A percentile compares a stretch with the other conserved stretches of the same genome.
Conservation (phyloP, 1,140 invertebrate genomes). For the Subanguina moxae region DNA sequence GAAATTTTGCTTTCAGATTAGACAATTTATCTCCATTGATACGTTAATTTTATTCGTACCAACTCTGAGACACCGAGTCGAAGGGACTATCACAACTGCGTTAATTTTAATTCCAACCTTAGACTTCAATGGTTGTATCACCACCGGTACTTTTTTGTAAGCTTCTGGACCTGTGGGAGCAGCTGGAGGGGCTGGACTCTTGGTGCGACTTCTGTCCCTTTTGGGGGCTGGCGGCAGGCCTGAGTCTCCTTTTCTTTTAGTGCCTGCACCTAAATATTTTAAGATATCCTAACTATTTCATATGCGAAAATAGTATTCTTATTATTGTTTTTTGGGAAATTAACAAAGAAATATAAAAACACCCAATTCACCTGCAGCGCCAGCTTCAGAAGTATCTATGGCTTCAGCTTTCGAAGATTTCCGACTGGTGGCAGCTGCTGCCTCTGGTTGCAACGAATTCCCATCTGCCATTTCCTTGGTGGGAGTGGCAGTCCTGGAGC, state of each 20-base stretch:
- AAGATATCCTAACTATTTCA: too few species aligned
- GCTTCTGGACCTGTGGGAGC: constrained; percentile 29
- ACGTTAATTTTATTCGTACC: too few species aligned
- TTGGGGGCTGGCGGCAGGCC: constrained; percentile 46
- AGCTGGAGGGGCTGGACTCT: constrained; percentile 28
- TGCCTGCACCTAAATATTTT: constrained; percentile 6
- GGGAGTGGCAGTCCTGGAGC: constrained; percentile 54
- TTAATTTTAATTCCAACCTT: constrained; percentile 37
- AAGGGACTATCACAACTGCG: too few species aligned
- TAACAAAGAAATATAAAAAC: background rate
- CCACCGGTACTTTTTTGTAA: constrained; percentile 48
- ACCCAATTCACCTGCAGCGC: background rate
- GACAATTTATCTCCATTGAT: too few species aligned
- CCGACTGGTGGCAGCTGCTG: constrained; percentile 15
- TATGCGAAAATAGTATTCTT: too few species aligned
- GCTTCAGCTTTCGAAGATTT: constrained; percentile 16
- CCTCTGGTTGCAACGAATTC: constrained; percentile 36
- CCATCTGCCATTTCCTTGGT: constrained; percentile 37
- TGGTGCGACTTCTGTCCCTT: constrained; percentile 44
- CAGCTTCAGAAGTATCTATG: background rate
- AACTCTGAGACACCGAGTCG: too few species aligned
- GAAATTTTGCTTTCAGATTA: too few species aligned
- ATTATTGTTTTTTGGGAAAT: background rate
- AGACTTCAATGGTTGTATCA: constrained; percentile 49
- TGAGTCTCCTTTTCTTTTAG: constrained; percentile 4